Conservation (phyloP, 2,888 invertebrate genomes). For the Halocaridina rubra region DNA sequence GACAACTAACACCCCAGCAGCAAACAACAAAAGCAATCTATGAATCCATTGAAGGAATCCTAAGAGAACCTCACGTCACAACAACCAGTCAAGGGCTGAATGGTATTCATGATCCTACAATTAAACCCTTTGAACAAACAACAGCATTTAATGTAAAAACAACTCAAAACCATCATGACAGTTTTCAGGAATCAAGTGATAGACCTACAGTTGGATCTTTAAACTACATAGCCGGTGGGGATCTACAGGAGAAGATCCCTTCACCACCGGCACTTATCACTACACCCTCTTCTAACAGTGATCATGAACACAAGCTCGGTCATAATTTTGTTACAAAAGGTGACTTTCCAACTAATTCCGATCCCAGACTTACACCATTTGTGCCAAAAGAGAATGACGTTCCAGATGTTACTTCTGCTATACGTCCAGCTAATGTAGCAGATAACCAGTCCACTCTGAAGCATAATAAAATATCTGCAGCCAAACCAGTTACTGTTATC, state of each 20-base stretch:
- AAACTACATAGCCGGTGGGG: neutral
- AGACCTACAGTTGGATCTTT: neutral
- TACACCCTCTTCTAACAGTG: neutral
- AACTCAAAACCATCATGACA: too few relatives aligned
- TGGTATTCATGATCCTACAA: neutral
- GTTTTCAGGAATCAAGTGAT: neutral
- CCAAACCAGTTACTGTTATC: neutral
- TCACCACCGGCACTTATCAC: neutral
- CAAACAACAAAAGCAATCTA: slow-evolving; percentile 27
- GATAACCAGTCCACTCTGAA: neutral
- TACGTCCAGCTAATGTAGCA: neutral
- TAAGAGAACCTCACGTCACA: neutral
- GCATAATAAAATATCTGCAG: neutral
- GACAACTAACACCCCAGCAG: slow-evolving; percentile 15
- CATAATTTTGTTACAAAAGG: neutral
- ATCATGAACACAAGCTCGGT: neutral
- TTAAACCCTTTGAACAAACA: neutral
- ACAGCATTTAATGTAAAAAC: neutral
- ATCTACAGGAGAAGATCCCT: neutral
- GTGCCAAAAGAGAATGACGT: neutral
- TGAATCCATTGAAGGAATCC: slow-evolving; percentile 25
- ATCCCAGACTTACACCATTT: slow-evolving; percentile 12
- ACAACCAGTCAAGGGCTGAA: neutral
- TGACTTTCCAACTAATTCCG: neutral
- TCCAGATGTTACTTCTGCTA: neutral